Evolutionary conservation across 2,888 invertebrate genomes (phyloP).

Genomic region (Lasioglossum zephyrum): DNA sequence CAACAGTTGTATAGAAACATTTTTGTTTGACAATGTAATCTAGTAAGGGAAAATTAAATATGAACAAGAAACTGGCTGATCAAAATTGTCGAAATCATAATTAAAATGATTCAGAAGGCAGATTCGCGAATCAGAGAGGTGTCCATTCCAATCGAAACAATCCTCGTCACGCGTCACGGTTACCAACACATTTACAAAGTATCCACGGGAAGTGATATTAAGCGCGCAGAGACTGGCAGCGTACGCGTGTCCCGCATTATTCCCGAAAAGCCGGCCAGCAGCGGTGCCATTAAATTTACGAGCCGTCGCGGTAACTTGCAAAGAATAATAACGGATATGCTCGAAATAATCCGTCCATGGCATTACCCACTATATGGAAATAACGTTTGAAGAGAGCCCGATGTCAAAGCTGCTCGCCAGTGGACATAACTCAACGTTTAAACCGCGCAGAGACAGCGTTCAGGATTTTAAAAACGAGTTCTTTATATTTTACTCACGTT

Average conservation of each 20-base stretch:
- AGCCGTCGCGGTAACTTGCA: constrained; percentile 59
- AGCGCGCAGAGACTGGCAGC: constrained; percentile 24
- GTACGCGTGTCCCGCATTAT: constrained; percentile 42
- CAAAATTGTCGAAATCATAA: background rate
- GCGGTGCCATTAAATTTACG: constrained; percentile 54
- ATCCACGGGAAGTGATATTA: constrained; percentile 40
- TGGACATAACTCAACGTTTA: constrained; percentile 55
- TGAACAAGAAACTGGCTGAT: background rate
- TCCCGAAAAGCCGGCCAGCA: constrained; percentile 23
- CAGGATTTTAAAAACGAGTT: constrained; percentile 36
- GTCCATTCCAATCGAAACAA: background rate
- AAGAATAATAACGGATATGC: constrained; percentile 63
- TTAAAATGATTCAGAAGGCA: background rate
- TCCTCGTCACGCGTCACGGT: constrained; percentile 9
- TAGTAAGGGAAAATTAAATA: background rate
- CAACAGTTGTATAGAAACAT: no score
- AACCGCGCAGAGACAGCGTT: constrained; percentile 19
- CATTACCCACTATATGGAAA: constrained; percentile 59
- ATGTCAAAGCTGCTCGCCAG: constrained; percentile 53
- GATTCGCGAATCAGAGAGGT: background rate
- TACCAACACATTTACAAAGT: constrained; percentile 9
- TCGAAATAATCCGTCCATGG: constrained; percentile 56
- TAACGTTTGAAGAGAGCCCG: constrained; percentile 59
- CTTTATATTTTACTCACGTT: constrained; percentile 37
- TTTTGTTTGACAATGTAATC: no score